Evolutionary conservation across 2,113 vertebrate genomes (phyloP).

Genomic region (Hypanus sabinus): DNA sequence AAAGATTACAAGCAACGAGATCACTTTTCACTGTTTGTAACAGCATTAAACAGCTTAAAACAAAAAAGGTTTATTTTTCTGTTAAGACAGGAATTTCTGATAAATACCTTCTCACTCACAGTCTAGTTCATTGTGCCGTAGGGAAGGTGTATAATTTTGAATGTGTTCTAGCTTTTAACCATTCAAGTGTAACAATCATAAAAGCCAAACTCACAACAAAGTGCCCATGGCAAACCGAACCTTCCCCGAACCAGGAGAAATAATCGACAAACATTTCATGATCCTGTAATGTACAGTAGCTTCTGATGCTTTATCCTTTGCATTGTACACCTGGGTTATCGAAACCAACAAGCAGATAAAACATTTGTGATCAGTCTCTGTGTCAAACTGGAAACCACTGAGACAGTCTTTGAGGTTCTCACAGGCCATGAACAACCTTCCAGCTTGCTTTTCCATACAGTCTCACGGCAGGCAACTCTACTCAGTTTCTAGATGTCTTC

Average conservation of each 20-base stretch:
- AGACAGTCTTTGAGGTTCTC: slow-evolving; percentile 7
- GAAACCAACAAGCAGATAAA: neutral
- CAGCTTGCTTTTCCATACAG: neutral
- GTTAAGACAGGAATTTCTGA: neutral
- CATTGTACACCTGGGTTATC: neutral
- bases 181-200: neutral
- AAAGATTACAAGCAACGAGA: neutral
- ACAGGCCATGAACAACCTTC: neutral
- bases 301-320: neutral
- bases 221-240: neutral
- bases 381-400: neutral
- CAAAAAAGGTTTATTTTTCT: neutral
- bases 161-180: neutral
- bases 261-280: slow-evolving; percentile 10
- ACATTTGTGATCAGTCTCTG: neutral
- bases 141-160: neutral
- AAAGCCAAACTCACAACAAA: neutral
- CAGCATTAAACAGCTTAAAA: neutral
- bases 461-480: neutral
- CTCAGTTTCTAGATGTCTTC: neutral
- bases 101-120: neutral
- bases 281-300: neutral
- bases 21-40: neutral
- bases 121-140: neutral
- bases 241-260: neutral